These are phyloP conservation scores for Antitype chi DNA, from an alignment of 2,888 invertebrate species.

Conservation along the genomic window DNA sequence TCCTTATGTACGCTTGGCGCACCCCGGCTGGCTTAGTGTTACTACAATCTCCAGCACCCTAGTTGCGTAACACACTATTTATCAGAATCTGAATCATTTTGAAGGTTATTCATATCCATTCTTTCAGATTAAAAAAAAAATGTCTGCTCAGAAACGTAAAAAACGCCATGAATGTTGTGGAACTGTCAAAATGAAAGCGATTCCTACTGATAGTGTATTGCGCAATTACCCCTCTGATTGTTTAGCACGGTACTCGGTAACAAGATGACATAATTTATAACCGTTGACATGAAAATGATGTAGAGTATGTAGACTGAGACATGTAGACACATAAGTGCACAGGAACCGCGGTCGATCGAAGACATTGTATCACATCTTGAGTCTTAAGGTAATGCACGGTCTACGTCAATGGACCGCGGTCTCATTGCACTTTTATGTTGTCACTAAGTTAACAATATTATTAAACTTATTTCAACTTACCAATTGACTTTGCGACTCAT, in stretches of 20 bases:
- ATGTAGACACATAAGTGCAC: neutral
- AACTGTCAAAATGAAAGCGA: too few species aligned
- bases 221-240: neutral
- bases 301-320: neutral
- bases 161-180: too few species aligned
- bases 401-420: neutral
- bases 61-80: too few species aligned
- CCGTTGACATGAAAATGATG: neutral
- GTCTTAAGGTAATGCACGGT: neutral
- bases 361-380: neutral
- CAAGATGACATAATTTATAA: neutral
- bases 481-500: conserved; percentile 80
- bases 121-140: too few species aligned
- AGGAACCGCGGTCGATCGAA: neutral
- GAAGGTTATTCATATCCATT: too few species aligned
- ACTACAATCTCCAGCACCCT: too few species aligned
- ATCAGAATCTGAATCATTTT: too few species aligned
- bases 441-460: neutral
- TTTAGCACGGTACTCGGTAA: too few species aligned
- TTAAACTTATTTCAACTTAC: conserved; percentile 70
- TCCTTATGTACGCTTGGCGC: neutral
- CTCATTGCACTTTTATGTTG: neutral
- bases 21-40: neutral
- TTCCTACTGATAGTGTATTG: too few species aligned
- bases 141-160: too few species aligned